Evolutionary conservation across 2,888 invertebrate genomes (phyloP).

Genomic region (Dastarcus helophoroides): DNA sequence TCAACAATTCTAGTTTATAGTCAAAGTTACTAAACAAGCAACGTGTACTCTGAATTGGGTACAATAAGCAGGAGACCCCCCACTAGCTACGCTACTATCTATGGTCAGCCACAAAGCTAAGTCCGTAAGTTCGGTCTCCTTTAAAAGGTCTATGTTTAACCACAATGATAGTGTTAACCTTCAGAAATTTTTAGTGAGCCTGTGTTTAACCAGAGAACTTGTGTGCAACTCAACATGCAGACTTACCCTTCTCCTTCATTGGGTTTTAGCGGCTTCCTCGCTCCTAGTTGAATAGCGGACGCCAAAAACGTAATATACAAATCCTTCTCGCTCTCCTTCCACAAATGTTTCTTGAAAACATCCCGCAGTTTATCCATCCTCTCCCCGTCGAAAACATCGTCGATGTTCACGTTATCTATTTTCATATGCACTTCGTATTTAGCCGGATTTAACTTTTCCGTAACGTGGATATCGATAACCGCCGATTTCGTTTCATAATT

Average conservation of each 20-base stretch:
- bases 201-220: too few species aligned
- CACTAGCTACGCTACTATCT: too few species aligned
- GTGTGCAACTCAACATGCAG: too few species aligned
- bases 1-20: too few species aligned
- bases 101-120: too few species aligned
- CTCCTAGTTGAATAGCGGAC: slow-evolving; percentile 76
- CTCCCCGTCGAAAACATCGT: slow-evolving; percentile 65
- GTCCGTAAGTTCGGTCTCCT: too few species aligned
- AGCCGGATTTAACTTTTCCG: slow-evolving; percentile 54
- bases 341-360: slow-evolving; percentile 64
- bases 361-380: slow-evolving; percentile 64
- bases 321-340: slow-evolving; percentile 64
- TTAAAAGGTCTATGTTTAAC: too few species aligned
- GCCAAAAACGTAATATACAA: slow-evolving; percentile 74
- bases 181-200: too few species aligned
- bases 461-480: slow-evolving; percentile 51
- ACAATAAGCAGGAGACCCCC: too few species aligned
- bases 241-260: slow-evolving; percentile 78
- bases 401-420: slow-evolving; percentile 81
- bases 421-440: slow-evolving; percentile 73
- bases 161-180: too few species aligned
- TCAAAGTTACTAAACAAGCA: too few species aligned
- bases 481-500: slow-evolving; percentile 64
- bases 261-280: slow-evolving; percentile 68
- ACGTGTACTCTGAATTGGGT: too few species aligned